Percentiles rank a stretch among this genome's conserved stretches.
Conservation (phyloP, 2,797 vertebrate species). For the Clamator glandarius region DNA sequence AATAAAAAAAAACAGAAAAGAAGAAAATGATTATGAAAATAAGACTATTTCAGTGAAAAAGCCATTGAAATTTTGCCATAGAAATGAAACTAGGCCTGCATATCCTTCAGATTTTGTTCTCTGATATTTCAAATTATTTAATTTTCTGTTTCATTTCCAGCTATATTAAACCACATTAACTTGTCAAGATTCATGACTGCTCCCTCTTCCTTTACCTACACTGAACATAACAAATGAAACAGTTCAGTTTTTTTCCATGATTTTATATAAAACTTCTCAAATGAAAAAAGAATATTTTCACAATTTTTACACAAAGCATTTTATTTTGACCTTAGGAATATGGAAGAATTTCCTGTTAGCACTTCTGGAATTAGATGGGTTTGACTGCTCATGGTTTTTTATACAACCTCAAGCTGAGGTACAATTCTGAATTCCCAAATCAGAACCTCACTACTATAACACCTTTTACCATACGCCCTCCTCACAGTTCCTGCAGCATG, state of each 20-base stretch:
- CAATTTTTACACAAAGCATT: not conserved
- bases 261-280: not conserved
- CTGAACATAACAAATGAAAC: not conserved
- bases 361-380: not conserved
- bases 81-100: not conserved
- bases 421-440: not conserved
- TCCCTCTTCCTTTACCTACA: not conserved
- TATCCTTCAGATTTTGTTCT: not conserved
- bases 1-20: not conserved
- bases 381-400: not conserved
- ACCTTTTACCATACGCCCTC: not conserved
- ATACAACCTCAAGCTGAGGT: not conserved
- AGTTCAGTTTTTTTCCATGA: not conserved
- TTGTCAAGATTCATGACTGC: not conserved
- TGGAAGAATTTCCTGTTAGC: not conserved
- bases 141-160: not conserved
- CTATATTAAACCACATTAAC: not conserved
- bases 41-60: not conserved
- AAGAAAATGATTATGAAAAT: not conserved
- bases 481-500: not conserved
- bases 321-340: not conserved
- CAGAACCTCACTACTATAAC: not conserved
- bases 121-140: not conserved
- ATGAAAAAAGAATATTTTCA: not conserved
- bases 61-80: not conserved